Conservation (phyloP, 2,888 invertebrate genomes). For the Hirtodrosophila cameraria region DNA sequence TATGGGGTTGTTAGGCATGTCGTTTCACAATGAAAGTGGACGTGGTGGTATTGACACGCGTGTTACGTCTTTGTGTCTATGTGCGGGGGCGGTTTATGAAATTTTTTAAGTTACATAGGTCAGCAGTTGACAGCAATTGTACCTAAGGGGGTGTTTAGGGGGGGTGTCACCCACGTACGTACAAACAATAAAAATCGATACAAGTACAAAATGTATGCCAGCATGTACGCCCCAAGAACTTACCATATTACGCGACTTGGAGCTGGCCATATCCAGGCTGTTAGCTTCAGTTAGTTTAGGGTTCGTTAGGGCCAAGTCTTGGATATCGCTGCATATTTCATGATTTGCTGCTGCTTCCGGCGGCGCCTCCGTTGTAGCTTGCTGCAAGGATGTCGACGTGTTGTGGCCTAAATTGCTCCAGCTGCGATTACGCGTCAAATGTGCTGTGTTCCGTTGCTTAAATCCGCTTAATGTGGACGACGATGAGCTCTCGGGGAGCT, state of each 20-base stretch:
- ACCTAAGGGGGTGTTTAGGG: background rate
- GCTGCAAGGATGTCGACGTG: constrained; percentile 51
- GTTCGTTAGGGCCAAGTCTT: constrained; percentile 29
- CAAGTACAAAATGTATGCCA: constrained; percentile 46
- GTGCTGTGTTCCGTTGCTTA: constrained; percentile 34
- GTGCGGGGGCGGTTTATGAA: constrained; percentile 20
- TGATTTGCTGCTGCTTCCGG: constrained; percentile 29
- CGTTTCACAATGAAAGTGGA: constrained; percentile 30
- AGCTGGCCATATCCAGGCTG: constrained; percentile 40
- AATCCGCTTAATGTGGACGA: constrained; percentile 10
- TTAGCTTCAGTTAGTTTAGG: constrained; percentile 23
- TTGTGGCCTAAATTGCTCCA: constrained; percentile 66
- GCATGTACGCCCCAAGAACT: constrained; percentile 34
- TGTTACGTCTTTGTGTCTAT: constrained; percentile 17
- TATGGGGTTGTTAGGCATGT: constrained; percentile 29
- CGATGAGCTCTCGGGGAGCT: constrained; percentile 58
- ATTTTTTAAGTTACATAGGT: constrained; percentile 54
- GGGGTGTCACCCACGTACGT: constrained; percentile 4
- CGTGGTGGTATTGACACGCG: constrained; percentile 21
- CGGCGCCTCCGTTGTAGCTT: constrained; percentile 27
- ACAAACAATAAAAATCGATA: constrained; percentile 45
- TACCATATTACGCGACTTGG: constrained; percentile 69
- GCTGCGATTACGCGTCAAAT: constrained; percentile 71
- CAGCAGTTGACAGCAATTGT: constrained; percentile 40
- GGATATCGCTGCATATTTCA: constrained; percentile 58